Conservation (phyloP, 2,113 vertebrate species). For the Seriola rivoliana region DNA sequence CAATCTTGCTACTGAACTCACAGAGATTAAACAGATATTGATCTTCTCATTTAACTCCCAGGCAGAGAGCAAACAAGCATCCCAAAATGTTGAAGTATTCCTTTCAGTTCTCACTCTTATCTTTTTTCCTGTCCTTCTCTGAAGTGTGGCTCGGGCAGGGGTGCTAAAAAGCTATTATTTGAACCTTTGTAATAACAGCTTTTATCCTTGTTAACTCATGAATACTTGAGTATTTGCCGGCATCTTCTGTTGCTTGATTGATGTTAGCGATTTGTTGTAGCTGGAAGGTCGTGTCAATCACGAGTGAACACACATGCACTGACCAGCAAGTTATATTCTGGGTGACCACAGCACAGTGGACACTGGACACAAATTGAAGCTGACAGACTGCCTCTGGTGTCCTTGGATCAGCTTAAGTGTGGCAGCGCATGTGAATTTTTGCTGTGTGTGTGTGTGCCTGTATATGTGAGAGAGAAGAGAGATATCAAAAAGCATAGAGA, state of each 20-base stretch:
- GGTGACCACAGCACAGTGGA: constrained; percentile 69
- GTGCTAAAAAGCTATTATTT: constrained; percentile 9
- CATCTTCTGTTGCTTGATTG: constrained; percentile 53
- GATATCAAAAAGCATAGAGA: constrained; percentile 4
- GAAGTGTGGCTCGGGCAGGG: constrained; percentile 6
- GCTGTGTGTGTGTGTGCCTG: constrained; percentile 2
- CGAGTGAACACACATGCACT: constrained; percentile 43
- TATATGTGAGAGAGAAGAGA: neutral
- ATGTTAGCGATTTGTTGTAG: constrained; percentile 63
- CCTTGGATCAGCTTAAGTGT: constrained; percentile 57
- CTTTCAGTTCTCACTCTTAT: constrained; percentile 13
- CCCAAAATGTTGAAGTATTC: neutral
- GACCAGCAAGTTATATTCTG: constrained; percentile 62
- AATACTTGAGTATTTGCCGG: constrained; percentile 50
- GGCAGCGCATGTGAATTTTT: constrained; percentile 29
- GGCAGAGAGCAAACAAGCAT: constrained; percentile 21
- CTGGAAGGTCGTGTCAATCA: constrained; percentile 67
- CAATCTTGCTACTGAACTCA: neutral
- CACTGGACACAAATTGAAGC: constrained; percentile 66
- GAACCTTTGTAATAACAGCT: constrained; percentile 38
- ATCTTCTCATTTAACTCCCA: constrained; percentile 21
- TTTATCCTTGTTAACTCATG: constrained; percentile 48
- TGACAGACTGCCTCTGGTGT: constrained; percentile 71
- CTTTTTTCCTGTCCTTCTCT: neutral
- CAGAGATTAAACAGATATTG: constrained; percentile 1